Evolutionary conservation across 2,113 vertebrate species (phyloP).

Genomic region (Micromys minutus): DNA sequence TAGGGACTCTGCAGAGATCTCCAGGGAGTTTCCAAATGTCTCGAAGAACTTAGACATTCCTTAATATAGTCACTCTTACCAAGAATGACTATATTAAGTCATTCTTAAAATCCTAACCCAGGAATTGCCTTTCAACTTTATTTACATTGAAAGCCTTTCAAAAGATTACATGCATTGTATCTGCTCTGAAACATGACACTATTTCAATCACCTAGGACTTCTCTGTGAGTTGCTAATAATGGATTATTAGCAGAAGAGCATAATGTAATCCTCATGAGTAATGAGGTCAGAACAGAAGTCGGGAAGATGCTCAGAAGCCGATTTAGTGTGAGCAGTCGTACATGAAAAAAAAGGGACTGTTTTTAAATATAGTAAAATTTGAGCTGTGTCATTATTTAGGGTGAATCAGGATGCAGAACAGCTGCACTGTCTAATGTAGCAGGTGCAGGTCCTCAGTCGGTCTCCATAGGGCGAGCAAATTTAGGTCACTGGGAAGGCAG

Average conservation of each 20-base stretch:
- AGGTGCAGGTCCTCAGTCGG: conserved; percentile 38
- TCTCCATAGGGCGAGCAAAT: conserved; percentile 30
- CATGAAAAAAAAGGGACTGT: neutral
- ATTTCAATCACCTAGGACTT: conserved; percentile 17
- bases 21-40: neutral
- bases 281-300: neutral
- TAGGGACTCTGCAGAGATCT: neutral
- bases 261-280: conserved; percentile 27
- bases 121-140: conserved; percentile 28
- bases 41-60: neutral
- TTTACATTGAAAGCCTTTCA: neutral
- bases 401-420: conserved; percentile 45
- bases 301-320: conserved; percentile 14
- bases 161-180: neutral
- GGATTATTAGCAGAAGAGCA: conserved; percentile 27
- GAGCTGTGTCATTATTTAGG: conserved; percentile 22
- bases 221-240: conserved; percentile 42
- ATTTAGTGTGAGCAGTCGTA: conserved; percentile 36
- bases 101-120: conserved; percentile 1
- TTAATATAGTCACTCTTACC: neutral
- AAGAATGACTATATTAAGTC: too few species aligned
- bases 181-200: neutral
- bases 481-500: conserved; percentile 59
- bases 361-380: conserved; percentile 26
- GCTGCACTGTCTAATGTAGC: conserved; percentile 12